Conservation (phyloP, 2,888 invertebrate species). For the Bombylius discolor region DNA sequence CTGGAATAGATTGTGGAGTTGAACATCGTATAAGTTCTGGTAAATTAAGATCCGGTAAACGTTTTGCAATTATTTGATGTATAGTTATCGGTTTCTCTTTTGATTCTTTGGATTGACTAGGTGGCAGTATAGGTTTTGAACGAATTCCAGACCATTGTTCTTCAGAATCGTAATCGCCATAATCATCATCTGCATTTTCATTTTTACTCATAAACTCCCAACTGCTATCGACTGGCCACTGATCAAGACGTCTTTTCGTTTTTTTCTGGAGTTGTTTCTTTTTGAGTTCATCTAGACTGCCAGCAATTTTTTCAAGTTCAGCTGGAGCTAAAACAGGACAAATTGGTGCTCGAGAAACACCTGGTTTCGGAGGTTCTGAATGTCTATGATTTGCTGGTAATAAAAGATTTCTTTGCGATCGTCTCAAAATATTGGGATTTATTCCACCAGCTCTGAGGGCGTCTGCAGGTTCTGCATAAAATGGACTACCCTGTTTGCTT, state of each 20-base stretch:
- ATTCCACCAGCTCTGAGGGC: constrained; percentile 43
- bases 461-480: constrained; percentile 83
- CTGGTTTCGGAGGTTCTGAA: constrained; percentile 45
- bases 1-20: constrained; percentile 28
- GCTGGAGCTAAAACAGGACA: constrained; percentile 53
- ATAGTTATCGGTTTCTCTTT: constrained; percentile 49
- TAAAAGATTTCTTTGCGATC: constrained; percentile 29
- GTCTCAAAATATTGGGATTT: constrained; percentile 29
- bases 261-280: constrained; percentile 41
- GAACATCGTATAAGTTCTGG: constrained; percentile 59
- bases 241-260: constrained; percentile 36
- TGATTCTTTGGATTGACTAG: constrained; percentile 20
- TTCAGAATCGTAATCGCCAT: constrained; percentile 30
- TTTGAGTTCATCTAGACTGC: constrained; percentile 34
- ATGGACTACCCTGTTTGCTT: constrained; percentile 67
- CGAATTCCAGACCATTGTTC: constrained; percentile 25
- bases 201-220: constrained; percentile 75
- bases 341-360: constrained; percentile 22
- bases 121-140: constrained; percentile 11
- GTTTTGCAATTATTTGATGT: constrained; percentile 64
- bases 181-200: constrained; percentile 20
- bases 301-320: constrained; percentile 35
- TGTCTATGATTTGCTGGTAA: constrained; percentile 43
- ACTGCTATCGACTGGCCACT: constrained; percentile 79
- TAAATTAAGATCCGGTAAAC: constrained; percentile 33